Base-by-base conservation (phyloP, 1,140 invertebrate species). In the Brachionus rubens region DNA sequence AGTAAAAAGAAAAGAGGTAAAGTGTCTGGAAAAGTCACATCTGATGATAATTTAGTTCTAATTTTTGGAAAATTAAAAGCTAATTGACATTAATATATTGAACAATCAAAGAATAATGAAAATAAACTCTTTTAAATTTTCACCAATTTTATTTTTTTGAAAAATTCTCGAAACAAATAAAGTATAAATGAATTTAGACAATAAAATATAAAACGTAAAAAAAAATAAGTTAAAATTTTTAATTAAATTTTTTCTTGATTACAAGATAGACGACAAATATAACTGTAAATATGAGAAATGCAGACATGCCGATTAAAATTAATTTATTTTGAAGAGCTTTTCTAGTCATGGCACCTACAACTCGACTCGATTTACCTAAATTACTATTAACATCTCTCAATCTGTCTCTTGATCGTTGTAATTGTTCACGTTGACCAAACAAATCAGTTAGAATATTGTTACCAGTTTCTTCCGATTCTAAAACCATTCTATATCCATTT, bases 211-310 rank as follows among this genome's bases (percentile, higher is more conserved):
- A 19, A 50, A 19, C 19, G 10, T 50, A n/a, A 50, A 50, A n/a
- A 50, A 54, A 26, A 30, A n/a, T 54, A 54, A 26, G 33, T 28
- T 7, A n/a, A n/a, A 56, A 2, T 14, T 62, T 43, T 72, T 54
- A 72, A 26, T 33, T 72, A 2, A 72, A n/a, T 72, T 33, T 54
- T 72, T 72, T 72, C 24, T 72, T 72, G 33, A 72, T 54, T 54
- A 54, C 68, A 21, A 72, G 33, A 54, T 72, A 72, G 5, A 72
- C 12, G 16, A 72, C 50, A 54, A 72, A 72, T 12, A 72, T 16
- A 7, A 72, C 26, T 7, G 36, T 50, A 12, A 72, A 40, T 26
- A 54, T 54, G 10, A 72, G 41, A 30, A 72, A 50, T 28, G 40
- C n/a, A 6, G 21, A 26, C 46, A 72, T 40, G 14, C 46, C 68